These are phyloP conservation scores for Gallinago stenura DNA, from an alignment of 2,797 vertebrate genomes.

Conservation along the genomic window DNA sequence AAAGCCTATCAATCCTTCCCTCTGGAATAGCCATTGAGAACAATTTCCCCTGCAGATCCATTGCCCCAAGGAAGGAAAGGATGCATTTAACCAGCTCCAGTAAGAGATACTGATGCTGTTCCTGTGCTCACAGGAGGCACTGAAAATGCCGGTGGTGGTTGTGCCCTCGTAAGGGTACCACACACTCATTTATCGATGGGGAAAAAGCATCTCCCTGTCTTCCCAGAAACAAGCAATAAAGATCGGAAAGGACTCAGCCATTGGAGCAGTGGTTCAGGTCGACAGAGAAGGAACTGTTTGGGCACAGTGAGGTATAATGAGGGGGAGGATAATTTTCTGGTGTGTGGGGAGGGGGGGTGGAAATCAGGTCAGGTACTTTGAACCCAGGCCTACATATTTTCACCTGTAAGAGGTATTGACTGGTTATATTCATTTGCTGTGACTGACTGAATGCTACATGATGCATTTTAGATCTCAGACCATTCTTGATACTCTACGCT, in stretches of 20 bases:
- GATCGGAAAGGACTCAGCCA: not conserved
- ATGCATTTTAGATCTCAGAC: not conserved
- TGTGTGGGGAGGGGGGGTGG: not conserved
- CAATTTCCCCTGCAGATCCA: not conserved
- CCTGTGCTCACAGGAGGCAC: not conserved
- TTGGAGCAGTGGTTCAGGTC: not conserved
- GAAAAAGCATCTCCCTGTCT: not conserved
- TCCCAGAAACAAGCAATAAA: not conserved
- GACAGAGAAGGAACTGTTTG: not conserved
- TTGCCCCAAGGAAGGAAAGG: not conserved
- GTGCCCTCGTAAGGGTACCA: not conserved
- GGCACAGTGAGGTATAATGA: not conserved
- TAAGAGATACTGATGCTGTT: not conserved
- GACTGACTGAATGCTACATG: not conserved
- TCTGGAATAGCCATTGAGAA: not conserved
- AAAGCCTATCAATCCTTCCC: not conserved
- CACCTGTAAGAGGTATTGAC: not conserved
- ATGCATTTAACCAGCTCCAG: not conserved
- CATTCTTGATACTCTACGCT: not conserved
- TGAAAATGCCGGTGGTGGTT: not conserved
- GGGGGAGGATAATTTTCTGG: not conserved
- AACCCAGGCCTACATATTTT: not conserved
- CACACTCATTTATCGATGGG: not conserved
- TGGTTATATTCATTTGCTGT: not conserved
- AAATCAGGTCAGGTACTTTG: not conserved